Evolutionary conservation across 2,888 invertebrate genomes (phyloP).

Genomic region (Drosophila monieri): DNA sequence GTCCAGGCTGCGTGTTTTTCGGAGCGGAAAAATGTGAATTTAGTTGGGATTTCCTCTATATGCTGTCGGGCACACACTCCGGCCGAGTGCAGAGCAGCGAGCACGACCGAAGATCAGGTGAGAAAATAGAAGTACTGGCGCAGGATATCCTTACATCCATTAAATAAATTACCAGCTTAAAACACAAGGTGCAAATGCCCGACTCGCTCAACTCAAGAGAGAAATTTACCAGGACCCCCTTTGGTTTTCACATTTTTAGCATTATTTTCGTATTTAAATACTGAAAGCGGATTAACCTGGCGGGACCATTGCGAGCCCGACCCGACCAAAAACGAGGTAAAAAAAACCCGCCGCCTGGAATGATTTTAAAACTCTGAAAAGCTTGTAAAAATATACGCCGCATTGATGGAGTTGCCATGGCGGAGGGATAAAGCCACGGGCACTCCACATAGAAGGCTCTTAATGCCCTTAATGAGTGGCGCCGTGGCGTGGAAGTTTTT

Average conservation of each 20-base stretch:
- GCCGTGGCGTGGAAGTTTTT: slow-evolving; percentile 23
- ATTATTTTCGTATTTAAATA: slow-evolving; percentile 77
- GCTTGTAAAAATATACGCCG: slow-evolving; percentile 57
- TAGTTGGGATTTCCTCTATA: slow-evolving; percentile 35
- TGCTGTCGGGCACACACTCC: slow-evolving; percentile 9
- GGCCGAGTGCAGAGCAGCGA: not conserved
- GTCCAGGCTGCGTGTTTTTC: slow-evolving; percentile 30
- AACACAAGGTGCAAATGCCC: slow-evolving; percentile 48
- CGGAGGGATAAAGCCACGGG: slow-evolving; percentile 30
- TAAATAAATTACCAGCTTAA: slow-evolving; percentile 71
- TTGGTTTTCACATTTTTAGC: slow-evolving; percentile 42
- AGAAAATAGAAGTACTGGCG: slow-evolving; percentile 31
- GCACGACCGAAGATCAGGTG: slow-evolving; percentile 29
- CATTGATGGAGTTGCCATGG: slow-evolving; percentile 73
- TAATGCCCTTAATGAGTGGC: slow-evolving; percentile 71
- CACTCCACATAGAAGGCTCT: slow-evolving; percentile 61
- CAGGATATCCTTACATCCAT: slow-evolving; percentile 48
- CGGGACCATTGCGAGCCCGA: slow-evolving; percentile 23
- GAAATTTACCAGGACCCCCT: slow-evolving; percentile 1
- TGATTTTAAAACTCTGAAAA: slow-evolving; percentile 50
- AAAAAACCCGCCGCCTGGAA: slow-evolving; percentile 8
- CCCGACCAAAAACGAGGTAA: slow-evolving; percentile 7
- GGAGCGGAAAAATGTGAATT: slow-evolving; percentile 39
- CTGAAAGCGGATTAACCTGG: slow-evolving; percentile 77
- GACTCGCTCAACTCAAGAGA: slow-evolving; percentile 5